Evolutionary conservation across 1,140 invertebrate genomes (phyloP).

Genomic region (Euura saliciscinereae): DNA sequence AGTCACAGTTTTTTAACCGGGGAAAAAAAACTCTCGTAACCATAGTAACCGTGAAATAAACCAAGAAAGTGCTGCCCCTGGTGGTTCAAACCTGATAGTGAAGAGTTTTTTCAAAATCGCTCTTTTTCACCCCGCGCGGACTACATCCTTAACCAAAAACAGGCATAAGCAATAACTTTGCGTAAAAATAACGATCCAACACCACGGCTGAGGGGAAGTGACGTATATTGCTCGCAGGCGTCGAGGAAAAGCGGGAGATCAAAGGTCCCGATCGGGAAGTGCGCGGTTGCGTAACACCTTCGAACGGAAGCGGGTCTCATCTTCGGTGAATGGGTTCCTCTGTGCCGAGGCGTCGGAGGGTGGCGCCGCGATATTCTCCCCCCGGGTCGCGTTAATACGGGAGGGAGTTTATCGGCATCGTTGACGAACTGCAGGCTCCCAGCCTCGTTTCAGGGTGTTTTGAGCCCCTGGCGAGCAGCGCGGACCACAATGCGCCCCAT

Average conservation of each 20-base stretch:
- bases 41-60: no score
- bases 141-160: no score
- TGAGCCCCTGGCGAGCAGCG: conserved; percentile 32
- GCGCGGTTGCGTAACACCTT: conserved; percentile 19
- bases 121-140: no score
- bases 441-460: background rate
- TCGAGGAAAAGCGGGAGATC: conserved; percentile 22
- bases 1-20: no score
- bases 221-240: background rate
- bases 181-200: no score
- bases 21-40: no score
- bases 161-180: no score
- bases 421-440: background rate
- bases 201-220: no score
- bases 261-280: conserved; percentile 20
- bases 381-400: background rate
- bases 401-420: background rate
- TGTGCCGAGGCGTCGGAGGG: conserved; percentile 15
- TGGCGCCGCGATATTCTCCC: background rate
- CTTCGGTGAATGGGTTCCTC: conserved; percentile 21
- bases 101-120: no score
- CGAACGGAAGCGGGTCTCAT: conserved; percentile 36
- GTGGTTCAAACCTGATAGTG: no score
- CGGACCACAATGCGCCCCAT: conserved; percentile 50
- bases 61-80: no score